Percentiles rank a stretch among this genome's conserved stretches.
Evolutionary conservation across 2,888 invertebrate species (phyloP).

Genomic region (Lithophane ornitopus): DNA sequence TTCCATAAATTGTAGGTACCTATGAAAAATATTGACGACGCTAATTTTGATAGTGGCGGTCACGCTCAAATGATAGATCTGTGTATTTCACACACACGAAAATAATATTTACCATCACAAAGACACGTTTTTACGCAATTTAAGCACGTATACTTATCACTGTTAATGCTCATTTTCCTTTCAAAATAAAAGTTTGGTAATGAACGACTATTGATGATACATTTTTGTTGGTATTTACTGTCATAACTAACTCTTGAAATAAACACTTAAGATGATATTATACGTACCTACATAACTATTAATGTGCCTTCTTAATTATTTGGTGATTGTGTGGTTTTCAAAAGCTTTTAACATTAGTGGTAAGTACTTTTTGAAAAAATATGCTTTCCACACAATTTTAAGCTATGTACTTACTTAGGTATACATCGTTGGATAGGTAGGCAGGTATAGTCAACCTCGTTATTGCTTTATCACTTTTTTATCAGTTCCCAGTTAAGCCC

Average conservation of each 20-base stretch:
- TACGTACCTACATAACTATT: constrained; percentile 38
- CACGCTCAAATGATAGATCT: constrained; percentile 21
- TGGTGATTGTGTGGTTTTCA: constrained; percentile 55
- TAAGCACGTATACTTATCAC: constrained; percentile 61
- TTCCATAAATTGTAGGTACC: not conserved
- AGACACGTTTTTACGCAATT: constrained; percentile 65
- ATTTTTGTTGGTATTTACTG: constrained; percentile 67
- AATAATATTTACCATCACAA: constrained; percentile 71
- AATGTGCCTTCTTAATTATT: constrained; percentile 34
- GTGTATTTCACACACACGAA: constrained; percentile 65
- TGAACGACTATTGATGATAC: constrained; percentile 72
- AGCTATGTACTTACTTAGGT: not conserved
- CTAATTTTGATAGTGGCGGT: not conserved
- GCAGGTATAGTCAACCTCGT: not conserved
- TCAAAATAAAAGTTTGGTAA: constrained; percentile 41
- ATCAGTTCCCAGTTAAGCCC: not conserved
- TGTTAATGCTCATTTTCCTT: constrained; percentile 35
- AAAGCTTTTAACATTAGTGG: constrained; percentile 65
- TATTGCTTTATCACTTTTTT: not conserved
- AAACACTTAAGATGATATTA: not conserved
- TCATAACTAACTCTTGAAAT: constrained; percentile 46
- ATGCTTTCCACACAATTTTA: not conserved
- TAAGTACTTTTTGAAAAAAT: not conserved
- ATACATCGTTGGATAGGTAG: not conserved
- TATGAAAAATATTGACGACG: not conserved